Evolutionary conservation across 2,888 invertebrate genomes (phyloP).

Genomic region (Ceriagrion tenellum): DNA sequence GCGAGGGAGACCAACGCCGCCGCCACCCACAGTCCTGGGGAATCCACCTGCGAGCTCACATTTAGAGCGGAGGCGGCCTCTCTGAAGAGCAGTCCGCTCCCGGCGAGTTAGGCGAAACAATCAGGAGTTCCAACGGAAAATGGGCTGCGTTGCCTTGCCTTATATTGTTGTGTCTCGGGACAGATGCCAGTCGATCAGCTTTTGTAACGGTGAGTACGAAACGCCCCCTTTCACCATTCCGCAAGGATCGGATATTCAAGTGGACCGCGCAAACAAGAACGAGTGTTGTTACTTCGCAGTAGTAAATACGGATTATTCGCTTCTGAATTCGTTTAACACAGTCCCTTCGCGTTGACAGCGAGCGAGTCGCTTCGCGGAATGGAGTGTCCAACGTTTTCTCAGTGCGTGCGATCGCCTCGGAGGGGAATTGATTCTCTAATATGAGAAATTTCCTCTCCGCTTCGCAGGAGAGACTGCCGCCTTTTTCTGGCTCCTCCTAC

Average conservation of each 20-base stretch:
- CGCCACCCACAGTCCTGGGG: slow-evolving; percentile 25
- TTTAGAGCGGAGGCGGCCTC: slow-evolving; percentile 13
- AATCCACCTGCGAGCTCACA: slow-evolving; percentile 42
- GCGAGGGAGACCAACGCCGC: slow-evolving; percentile 23
- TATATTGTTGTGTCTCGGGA: neutral
- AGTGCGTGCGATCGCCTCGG: neutral
- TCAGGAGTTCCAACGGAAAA: neutral
- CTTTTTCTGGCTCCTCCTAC: slow-evolving; percentile 49
- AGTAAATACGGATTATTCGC: too few species aligned
- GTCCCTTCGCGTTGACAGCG: neutral
- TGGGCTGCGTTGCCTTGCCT: slow-evolving; percentile 8
- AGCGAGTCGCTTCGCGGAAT: neutral
- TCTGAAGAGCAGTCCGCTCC: neutral
- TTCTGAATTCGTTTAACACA: too few species aligned
- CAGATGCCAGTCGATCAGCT: neutral
- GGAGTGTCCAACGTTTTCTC: neutral
- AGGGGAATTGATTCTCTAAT: slow-evolving; percentile 22
- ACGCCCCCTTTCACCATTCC: neutral
- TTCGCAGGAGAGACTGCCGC: slow-evolving; percentile 15
- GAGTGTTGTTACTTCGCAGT: neutral
- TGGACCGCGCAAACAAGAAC: neutral
- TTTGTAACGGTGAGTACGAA: neutral
- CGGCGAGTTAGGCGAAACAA: slow-evolving; percentile 34
- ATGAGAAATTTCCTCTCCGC: slow-evolving; percentile 20
- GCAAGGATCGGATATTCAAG: neutral